Base-by-base conservation (phyloP, 2,113 vertebrate species). In the Rhipidura dahli region DNA sequence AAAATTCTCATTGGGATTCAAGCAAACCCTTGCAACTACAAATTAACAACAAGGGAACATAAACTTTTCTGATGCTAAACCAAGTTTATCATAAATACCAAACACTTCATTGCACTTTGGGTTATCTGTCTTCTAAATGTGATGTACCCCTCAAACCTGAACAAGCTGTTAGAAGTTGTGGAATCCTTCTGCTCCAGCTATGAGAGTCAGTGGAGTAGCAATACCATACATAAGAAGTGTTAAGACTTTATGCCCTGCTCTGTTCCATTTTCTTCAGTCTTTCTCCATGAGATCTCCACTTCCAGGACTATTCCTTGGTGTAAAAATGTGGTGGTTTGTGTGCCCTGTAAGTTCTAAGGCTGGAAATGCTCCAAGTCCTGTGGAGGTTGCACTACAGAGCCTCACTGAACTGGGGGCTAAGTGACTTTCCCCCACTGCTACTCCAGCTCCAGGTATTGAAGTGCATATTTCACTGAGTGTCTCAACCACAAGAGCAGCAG, bases 401-500 rank as follows among this genome's bases (percentile, higher is more conserved):
- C 17, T 71, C 50, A 50, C 50, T 27, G 42, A 72, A 70, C 1
- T 8, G 11, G 30, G 27, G 30, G 13, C 47, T 90, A 39, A 93
- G 37, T 60, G 31, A 45, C 61, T 86, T 85, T 78, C 6, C 37
- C 20, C 28, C 2, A 1, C 6, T 7, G 15, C 33, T 66, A 12
- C 30, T 81, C 56, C 76, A 83, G 1, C 56, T 81, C 44, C 69
- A 79, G 57, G 78, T 91, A 85, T 77, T 90, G 63, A 80, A 92
- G 66, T 53, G 69, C 60, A 5, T 39, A n/a, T 93, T 92, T 90
- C 2, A 1, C 68, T 21, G 31, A 73, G 22, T 27, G 64, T 79
- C 83, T 96, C 40, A 26, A 93, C 65, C 90, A 84, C 88, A 86
- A 68, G 31, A 92, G 60, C 51, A 90, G 72, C 64, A 90, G 65